Evolutionary conservation across 2,113 vertebrate species (phyloP), one percentile per base, ranked within the genome.

Genomic region (Vombatus ursinus): DNA sequence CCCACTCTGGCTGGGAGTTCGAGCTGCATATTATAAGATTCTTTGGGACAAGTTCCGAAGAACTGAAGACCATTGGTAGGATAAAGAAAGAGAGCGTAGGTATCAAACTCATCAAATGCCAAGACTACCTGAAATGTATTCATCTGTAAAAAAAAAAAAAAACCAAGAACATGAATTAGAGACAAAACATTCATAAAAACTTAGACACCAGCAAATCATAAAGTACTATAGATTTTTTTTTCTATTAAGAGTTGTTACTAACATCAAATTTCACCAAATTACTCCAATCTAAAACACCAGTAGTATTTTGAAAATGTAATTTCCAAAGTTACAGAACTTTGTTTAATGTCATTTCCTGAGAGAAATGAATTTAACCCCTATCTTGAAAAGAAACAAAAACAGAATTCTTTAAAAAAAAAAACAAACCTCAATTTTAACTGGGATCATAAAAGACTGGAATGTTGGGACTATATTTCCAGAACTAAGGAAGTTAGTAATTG

Each of bases 51-150:
- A 0, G 99, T 99, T 31, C 99, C 99, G 93, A 99, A 99, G 98
- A 99, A 99, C 98, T 99, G 99, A 97, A 99, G 98, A 90, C 99
- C 99, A 0, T 98, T 98, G 0, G 98, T 91, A 0, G 99, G 99
- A 96, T 99, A 99, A 8, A 99, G 99, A 98, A 99, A 99, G 96
- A 99, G 97, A 61, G 98, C 98, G 1, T 99, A 99, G 14, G 99
- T 98, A 94, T 99, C 98, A 0, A 98, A 98, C 8, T 99, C 99
- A 31, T 99, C 98, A 5, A 99, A 99, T 48, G 99, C 99, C 93
- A 99, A 91, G 28, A 99, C 99, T 0, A 98, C 99, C 98, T 99
- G 99, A 98, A 99, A 99, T 8, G 99, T 99, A 97, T 99, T 99
- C 95, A 99, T 96, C 99, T 99, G 97, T 52, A 52, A 52, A 89